Conservation (phyloP, 2,888 invertebrate species). For the Aromia moschata region DNA sequence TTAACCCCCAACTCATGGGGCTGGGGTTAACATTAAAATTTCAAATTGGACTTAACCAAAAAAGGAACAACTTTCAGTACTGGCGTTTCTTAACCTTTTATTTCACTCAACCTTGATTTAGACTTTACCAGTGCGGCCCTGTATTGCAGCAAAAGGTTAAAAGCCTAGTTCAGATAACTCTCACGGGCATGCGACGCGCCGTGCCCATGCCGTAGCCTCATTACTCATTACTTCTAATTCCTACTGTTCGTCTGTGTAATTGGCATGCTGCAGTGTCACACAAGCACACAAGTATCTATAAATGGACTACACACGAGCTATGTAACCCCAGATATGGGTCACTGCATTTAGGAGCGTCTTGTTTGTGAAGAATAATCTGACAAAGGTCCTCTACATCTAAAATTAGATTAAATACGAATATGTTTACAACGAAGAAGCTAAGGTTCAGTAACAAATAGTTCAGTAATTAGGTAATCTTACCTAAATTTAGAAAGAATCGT, state of each 20-base stretch:
- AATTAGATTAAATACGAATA: slow-evolving; percentile 13
- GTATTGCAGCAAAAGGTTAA: too few species aligned
- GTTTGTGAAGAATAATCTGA: slow-evolving; percentile 12
- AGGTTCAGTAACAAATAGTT: too few species aligned
- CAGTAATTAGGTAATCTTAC: too few species aligned
- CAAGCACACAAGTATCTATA: slow-evolving; percentile 2
- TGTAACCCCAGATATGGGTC: slow-evolving; percentile 27
- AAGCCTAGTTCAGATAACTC: too few species aligned
- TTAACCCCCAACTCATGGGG: too few species aligned
- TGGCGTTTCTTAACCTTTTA: too few species aligned
- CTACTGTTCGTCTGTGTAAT: slow-evolving; percentile 8
- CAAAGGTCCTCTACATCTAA: slow-evolving; percentile 16
- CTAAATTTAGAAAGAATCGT: too few species aligned
- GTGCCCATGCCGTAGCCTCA: background rate
- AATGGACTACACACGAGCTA: background rate
- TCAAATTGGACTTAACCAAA: too few species aligned
- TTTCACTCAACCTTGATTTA: too few species aligned
- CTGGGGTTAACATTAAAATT: too few species aligned
- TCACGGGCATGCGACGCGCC: slow-evolving; percentile 1
- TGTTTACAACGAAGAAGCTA: background rate
- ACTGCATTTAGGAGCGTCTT: slow-evolving; percentile 29
- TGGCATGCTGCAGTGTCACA: slow-evolving; percentile 14
- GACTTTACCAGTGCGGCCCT: too few species aligned
- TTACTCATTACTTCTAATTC: slow-evolving; percentile 16
- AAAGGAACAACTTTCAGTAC: too few species aligned